A percentile compares a stretch with the other conserved stretches of the same genome.
phyloP scores from a whole-genome alignment of 2,888 invertebrate genomes.

The Epicampocera succincta region DNA sequence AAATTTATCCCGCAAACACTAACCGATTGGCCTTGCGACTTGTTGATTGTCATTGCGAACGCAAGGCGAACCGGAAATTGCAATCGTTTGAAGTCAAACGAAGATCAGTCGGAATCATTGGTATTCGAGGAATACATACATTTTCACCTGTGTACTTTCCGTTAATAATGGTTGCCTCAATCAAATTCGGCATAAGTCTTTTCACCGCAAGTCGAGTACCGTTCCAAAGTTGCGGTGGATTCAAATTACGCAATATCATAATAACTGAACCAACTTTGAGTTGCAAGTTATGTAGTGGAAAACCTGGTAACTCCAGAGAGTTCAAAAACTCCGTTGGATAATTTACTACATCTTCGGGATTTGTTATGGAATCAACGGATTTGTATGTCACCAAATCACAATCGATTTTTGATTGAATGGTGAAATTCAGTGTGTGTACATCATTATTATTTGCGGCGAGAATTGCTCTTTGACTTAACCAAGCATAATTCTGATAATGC shows the following conservation, averaged over 20 bases:
- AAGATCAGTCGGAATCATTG: constrained; percentile 60
- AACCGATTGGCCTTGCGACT: constrained; percentile 63
- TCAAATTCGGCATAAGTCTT: constrained; percentile 57
- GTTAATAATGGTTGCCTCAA: constrained; percentile 31
- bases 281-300: constrained; percentile 63
- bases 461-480: constrained; percentile 43
- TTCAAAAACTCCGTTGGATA: constrained; percentile 67
- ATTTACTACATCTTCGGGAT: constrained; percentile 53
- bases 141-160: constrained; percentile 59
- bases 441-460: constrained; percentile 27
- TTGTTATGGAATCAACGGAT: constrained; percentile 64
- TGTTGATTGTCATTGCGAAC: constrained; percentile 64
- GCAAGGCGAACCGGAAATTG: constrained; percentile 36
- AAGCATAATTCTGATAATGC: constrained; percentile 32
- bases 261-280: constrained; percentile 73
- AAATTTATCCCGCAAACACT: constrained; percentile 52
- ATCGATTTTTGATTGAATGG: constrained; percentile 30
- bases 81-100: constrained; percentile 58
- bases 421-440: constrained; percentile 33
- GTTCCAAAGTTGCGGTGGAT: constrained; percentile 73
- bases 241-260: constrained; percentile 72
- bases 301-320: constrained; percentile 52
- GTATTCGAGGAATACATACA: constrained; percentile 54
- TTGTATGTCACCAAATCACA: constrained; percentile 53
- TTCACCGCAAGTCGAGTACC: constrained; percentile 13